Evolutionary conservation across 2,888 invertebrate species (phyloP), one percentile per base, ranked within the genome.

Genomic region (Cetonia aurata): DNA sequence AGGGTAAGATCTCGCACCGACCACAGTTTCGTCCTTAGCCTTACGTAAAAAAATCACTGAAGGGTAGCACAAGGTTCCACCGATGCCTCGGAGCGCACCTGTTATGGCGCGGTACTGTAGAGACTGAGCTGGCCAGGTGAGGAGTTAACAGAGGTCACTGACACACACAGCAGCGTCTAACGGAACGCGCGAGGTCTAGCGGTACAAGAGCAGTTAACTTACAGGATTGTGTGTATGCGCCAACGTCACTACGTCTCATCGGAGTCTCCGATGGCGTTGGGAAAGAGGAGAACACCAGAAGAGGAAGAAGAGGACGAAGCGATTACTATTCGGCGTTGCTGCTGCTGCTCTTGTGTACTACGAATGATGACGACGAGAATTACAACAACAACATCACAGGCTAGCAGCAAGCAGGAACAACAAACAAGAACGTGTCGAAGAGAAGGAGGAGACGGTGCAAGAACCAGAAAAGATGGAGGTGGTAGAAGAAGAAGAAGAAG

Each of bases 181-280:
- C 83, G 83, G 83, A 80, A 81, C 81, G 80, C 72, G 73, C 62
- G 62, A 65, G 72, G 74, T 71, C 75, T 83, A 84, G 83, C 84
- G 83, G 84, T 83, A 84, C 81, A 83, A 83, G 83, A 83, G 81
- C 84, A 83, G 84, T 84, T 84, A 84, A 79, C 80, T 84, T 84
- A 83, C 83, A 83, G 84, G 84, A 84, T 81, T 78, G 81, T 84
- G 83, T 82, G 84, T 84, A 83, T 82, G 80, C 74, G 72, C 71
- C 72, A 77, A 76, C 76, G 76, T 77, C 77, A 77, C 76, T 74
- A 73, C 75, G 76, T 76, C 75, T 75, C 75, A 75, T 73, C 73
- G 75, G 76, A 76, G 76, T 75, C 77, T 77, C 77, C 75, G 70
- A 71, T 44, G 67, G 71, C 37, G 66, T 69, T 60, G 33, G 37